Base-by-base conservation (phyloP, 2,888 invertebrate species). In the Drosophila meridionalis region DNA sequence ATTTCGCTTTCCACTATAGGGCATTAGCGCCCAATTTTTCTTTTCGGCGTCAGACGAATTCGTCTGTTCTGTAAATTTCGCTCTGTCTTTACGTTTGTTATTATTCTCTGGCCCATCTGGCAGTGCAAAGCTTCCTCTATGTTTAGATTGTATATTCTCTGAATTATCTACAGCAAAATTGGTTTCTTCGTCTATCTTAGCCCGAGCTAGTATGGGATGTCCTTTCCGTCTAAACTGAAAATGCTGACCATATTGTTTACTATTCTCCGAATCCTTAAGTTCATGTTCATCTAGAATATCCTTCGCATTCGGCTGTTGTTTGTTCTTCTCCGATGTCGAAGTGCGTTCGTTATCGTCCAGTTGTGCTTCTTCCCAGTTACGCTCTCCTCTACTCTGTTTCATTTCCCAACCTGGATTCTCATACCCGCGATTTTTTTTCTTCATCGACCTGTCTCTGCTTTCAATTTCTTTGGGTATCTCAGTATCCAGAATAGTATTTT, bases 401-500 rank as follows among this genome's bases (percentile, higher is more conserved):
- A 2, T 2, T n/a, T 56, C 6, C 12, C 42, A 1, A 4, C 6
- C 1, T 14, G 14, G 6, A 14, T 30, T n/a, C 4, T 20, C 36
- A 30, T 47, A n/a, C 28, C 9, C 9, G 43, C 26, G 12, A 34
- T 34, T 14, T 2, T 36, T 3, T 2, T 36, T 3, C 1, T 7
- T 12, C 28, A 11, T 8, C 30, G 30, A 12, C 5, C 7, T 14
- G 3, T 40, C 9, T 12, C 6, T 42, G 40, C 3, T 6, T 6
- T 50, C 6, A 11, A 42, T 40, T 9, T 32, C 32, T 20, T 50
- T 40, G 5, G 60, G 50, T 42, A 50, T 40, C 9, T 42, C 20
- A 12, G 9, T 6, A 40, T 60, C 50, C 3, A 60, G 14, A 50
- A 60, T 60, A 26, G 20, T 8, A 9, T 42, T 20, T 9, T 60